Conservation (phyloP, 2,888 invertebrate genomes). For the Coremacera marginata region DNA sequence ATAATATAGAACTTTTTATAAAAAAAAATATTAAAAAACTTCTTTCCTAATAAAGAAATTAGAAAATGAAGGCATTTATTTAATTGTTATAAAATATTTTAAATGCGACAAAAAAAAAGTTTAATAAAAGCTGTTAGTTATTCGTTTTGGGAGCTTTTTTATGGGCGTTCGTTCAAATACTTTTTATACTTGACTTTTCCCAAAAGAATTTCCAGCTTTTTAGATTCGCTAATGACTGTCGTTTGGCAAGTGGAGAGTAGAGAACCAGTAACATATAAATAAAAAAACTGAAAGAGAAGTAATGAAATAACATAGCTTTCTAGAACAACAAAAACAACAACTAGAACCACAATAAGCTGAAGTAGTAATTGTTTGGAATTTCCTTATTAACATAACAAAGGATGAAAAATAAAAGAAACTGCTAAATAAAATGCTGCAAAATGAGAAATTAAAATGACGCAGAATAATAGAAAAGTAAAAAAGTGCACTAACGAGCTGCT, state of each 20-base stretch:
- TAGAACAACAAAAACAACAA: background rate
- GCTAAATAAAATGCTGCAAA: background rate
- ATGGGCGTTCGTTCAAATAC: background rate
- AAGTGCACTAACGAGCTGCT: background rate
- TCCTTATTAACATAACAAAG: slow-evolving; percentile 19
- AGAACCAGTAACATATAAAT: background rate
- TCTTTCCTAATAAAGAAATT: too few relatives aligned
- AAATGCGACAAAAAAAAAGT: background rate
- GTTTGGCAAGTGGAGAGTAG: background rate
- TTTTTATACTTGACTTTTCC: background rate
- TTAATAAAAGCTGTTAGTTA: background rate
- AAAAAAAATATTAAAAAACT: too few relatives aligned
- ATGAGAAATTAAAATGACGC: too few relatives aligned
- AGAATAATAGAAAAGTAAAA: background rate
- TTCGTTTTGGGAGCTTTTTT: background rate
- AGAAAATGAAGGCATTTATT: too few relatives aligned
- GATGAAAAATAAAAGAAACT: background rate
- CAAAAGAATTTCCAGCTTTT: slow-evolving; percentile 12
- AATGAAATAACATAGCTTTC: background rate
- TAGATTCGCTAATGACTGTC: slow-evolving; percentile 14
- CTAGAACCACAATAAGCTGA: background rate
- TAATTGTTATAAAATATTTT: too few relatives aligned
- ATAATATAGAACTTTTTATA: too few relatives aligned
- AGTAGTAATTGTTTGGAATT: slow-evolving; percentile 17
- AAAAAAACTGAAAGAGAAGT: background rate